Evolutionary conservation across 1,140 invertebrate genomes (phyloP).

Genomic region (Diprion similis): DNA sequence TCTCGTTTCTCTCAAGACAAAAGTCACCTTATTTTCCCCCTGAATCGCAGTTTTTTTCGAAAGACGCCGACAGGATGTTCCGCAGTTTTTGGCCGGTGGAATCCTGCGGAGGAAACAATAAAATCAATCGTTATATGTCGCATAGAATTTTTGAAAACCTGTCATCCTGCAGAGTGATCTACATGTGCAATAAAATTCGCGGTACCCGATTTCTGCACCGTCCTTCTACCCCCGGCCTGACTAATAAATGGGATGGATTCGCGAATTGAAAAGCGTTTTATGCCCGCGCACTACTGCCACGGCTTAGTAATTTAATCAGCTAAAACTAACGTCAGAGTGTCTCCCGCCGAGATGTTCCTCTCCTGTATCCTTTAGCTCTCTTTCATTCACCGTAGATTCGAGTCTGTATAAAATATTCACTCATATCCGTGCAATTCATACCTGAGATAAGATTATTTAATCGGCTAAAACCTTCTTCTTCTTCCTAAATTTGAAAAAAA

Average conservation of each 20-base stretch:
- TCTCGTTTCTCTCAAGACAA: no score
- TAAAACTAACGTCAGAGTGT: conserved; percentile 58
- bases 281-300: conserved; percentile 52
- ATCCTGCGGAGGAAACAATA: no score
- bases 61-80: no score
- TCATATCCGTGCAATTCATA: conserved; percentile 33
- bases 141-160: no score
- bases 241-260: conserved; percentile 59
- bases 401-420: conserved; percentile 27
- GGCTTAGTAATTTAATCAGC: conserved; percentile 64
- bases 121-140: no score
- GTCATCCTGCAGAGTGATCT: no score
- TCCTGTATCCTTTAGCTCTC: conserved; percentile 37
- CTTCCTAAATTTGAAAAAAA: background rate
- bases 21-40: no score
- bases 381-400: conserved; percentile 36
- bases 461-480: conserved; percentile 51
- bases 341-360: conserved; percentile 26
- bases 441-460: conserved; percentile 57
- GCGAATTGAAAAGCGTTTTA: conserved; percentile 52
- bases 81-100: no score
- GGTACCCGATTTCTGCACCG: no score
- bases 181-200: no score
- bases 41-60: no score
- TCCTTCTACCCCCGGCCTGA: conserved; percentile 23